Conservation (phyloP, 2,888 invertebrate species). For the Drosophila mimetica region DNA sequence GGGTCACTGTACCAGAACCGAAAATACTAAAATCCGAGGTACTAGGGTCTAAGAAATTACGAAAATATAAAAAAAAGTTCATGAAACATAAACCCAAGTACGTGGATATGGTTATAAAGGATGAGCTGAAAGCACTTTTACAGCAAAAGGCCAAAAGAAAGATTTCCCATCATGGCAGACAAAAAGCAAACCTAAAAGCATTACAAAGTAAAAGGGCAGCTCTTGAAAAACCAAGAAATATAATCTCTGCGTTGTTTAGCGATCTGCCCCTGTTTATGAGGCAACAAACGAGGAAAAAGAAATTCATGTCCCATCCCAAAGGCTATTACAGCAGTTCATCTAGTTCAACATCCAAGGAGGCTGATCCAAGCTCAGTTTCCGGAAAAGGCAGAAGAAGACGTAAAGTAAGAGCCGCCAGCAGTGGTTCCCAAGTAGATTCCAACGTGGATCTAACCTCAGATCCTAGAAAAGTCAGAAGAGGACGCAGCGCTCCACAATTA, state of each 20-base stretch:
- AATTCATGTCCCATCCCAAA: neutral
- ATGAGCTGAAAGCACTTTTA: neutral
- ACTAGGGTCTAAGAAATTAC: neutral
- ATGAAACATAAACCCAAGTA: neutral
- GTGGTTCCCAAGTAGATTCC: neutral
- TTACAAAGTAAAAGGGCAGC: neutral
- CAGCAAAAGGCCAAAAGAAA: neutral
- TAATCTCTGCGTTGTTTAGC: neutral
- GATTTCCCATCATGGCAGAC: neutral
- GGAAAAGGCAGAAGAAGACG: neutral
- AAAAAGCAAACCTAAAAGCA: too few species aligned
- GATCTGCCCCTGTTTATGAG: neutral
- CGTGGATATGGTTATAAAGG: neutral
- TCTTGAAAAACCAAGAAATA: neutral
- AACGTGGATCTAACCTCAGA: too few species aligned
- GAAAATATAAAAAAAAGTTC: neutral
- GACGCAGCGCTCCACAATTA: neutral
- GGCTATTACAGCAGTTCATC: neutral
- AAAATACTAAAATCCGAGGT: neutral
- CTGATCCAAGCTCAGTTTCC: neutral
- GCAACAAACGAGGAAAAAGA: neutral
- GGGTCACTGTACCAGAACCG: neutral
- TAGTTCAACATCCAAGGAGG: neutral
- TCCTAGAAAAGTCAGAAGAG: neutral
- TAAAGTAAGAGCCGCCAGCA: neutral